Evolutionary conservation across 2,113 vertebrate species (phyloP).

Genomic region (Sinocyclocheilus maitianheensis): DNA sequence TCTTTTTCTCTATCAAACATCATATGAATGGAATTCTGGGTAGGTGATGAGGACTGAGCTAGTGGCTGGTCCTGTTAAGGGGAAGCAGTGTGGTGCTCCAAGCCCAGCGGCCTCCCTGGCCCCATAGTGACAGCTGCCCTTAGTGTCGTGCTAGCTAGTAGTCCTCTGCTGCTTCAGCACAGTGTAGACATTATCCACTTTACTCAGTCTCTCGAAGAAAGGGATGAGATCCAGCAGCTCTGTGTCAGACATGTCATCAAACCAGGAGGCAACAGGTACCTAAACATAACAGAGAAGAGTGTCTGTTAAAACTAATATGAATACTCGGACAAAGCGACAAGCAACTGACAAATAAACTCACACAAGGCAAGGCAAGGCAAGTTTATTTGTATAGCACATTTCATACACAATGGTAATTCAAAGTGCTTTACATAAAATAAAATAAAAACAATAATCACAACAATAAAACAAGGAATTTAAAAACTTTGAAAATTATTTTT

Average conservation of each 20-base stretch:
- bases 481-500: too few relatives aligned
- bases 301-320: too few relatives aligned
- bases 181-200: constrained; percentile 88
- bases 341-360: too few relatives aligned
- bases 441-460: too few relatives aligned
- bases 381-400: too few relatives aligned
- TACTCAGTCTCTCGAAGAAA: constrained; percentile 95
- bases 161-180: constrained; percentile 88
- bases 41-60: constrained; percentile 59
- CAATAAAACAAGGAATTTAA: too few relatives aligned
- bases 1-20: constrained; percentile 48
- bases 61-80: constrained; percentile 70
- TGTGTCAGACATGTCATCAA: constrained; percentile 94
- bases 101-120: constrained; percentile 72
- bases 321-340: too few relatives aligned
- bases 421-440: too few relatives aligned
- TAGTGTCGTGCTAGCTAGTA: constrained; percentile 80
- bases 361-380: too few relatives aligned
- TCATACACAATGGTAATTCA: too few relatives aligned
- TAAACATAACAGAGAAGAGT: constrained; percentile 57
- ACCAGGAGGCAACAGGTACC: constrained; percentile 97
- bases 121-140: constrained; percentile 59
- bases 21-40: constrained; percentile 62
- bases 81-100: constrained; percentile 64
- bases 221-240: constrained; percentile 95